Percentiles rank a stretch among this genome's conserved stretches.
These are phyloP conservation scores for Apocheima hispidaria DNA, from an alignment of 2,888 invertebrate species.

Conservation along the genomic window DNA sequence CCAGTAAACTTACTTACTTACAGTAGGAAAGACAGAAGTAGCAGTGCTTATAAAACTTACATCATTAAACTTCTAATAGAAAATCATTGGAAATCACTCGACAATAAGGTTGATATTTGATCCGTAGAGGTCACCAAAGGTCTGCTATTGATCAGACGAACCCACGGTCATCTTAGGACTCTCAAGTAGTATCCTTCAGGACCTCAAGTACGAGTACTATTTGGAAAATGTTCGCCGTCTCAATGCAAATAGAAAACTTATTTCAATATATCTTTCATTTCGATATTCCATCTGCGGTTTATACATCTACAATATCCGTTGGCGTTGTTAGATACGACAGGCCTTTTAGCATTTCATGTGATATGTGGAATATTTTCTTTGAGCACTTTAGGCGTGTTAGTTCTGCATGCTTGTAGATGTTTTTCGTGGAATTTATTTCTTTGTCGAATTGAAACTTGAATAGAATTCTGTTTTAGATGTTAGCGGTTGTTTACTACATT, in stretches of 20 bases:
- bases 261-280: constrained; percentile 39
- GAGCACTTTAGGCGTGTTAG: constrained; percentile 11
- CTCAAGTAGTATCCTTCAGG: constrained; percentile 29
- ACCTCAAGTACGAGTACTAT: constrained; percentile 23
- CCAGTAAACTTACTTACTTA: too few relatives aligned
- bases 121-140: constrained; percentile 23
- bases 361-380: constrained; percentile 14
- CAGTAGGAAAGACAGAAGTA: not conserved
- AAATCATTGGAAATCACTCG: constrained; percentile 16
- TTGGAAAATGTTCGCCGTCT: constrained; percentile 27
- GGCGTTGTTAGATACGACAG: constrained; percentile 20
- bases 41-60: not conserved
- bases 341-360: constrained; percentile 15
- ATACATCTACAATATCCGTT: constrained; percentile 18
- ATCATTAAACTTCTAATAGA: constrained; percentile 8
- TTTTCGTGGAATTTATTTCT: not conserved
- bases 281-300: constrained; percentile 23
- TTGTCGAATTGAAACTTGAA: not conserved
- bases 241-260: constrained; percentile 40
- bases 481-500: too few relatives aligned
- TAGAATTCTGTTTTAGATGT: too few relatives aligned
- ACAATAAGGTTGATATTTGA: constrained; percentile 16
- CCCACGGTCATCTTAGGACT: constrained; percentile 32
- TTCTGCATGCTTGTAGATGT: not conserved
- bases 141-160: constrained; percentile 33